phyloP scores from a whole-genome alignment of 2,797 vertebrate genomes.

The Fistularia commersonii region DNA sequence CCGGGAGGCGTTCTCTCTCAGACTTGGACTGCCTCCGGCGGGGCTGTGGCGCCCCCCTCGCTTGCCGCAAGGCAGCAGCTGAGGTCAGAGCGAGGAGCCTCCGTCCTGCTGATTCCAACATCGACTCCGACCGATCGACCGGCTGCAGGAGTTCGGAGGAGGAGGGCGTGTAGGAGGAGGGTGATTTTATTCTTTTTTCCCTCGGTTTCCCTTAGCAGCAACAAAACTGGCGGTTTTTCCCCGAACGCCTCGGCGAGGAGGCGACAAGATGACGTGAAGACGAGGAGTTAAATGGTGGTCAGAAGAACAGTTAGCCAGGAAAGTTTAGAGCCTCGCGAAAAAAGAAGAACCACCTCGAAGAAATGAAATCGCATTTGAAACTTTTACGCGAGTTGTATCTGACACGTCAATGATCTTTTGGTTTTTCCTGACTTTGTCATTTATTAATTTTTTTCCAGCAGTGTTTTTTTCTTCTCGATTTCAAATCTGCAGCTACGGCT shows the following conservation, averaged over 20 bases:
- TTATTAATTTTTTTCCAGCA: no score
- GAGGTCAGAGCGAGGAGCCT: constrained; percentile 55
- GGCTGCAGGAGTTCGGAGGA: constrained; percentile 22
- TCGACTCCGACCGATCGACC: constrained; percentile 41
- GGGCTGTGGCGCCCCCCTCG: constrained; percentile 25
- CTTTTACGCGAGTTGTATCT: no score
- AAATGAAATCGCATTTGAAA: not conserved
- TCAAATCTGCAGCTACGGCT: no score
- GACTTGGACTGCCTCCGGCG: constrained; percentile 38
- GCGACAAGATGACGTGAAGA: not conserved
- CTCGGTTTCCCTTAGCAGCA: constrained; percentile 27
- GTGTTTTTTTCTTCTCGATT: no score
- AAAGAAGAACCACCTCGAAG: not conserved
- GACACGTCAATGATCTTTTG: no score
- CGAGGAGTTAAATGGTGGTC: no score
- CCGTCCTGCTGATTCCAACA: constrained; percentile 50
- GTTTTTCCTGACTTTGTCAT: no score
- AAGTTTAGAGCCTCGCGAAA: no score
- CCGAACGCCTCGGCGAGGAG: no score
- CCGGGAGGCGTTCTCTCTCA: constrained; percentile 33
- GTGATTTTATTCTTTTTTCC: constrained; percentile 12
- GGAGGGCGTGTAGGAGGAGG: constrained; percentile 7
- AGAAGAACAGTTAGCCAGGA: no score
- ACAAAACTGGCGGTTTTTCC: constrained; percentile 2
- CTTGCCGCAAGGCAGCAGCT: constrained; percentile 40